Conservation (phyloP, 2,888 invertebrate genomes). For the Thymelicus sylvestris region DNA sequence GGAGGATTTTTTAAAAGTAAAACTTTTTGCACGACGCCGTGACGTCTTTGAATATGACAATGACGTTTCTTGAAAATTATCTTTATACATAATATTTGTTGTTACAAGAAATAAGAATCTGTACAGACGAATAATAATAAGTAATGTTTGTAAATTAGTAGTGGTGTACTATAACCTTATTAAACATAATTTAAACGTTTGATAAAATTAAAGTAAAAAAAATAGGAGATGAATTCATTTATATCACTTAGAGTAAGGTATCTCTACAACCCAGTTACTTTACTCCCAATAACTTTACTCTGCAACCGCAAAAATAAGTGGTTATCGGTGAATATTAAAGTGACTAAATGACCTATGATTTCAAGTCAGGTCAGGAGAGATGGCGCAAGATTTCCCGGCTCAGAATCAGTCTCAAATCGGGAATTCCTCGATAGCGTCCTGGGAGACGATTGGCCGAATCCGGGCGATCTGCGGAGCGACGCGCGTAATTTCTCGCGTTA, state of each 20-base stretch:
- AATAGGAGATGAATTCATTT: no score
- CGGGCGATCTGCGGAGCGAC: conserved; percentile 67
- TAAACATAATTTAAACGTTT: no score
- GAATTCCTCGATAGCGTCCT: conserved; percentile 42
- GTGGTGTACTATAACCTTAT: no score
- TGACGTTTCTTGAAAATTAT: not conserved
- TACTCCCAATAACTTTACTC: no score
- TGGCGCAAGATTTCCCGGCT: not conserved
- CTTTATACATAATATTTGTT: no score
- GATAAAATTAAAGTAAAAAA: no score
- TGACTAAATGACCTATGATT: not conserved
- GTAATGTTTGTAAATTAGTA: no score
- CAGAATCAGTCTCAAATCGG: conserved; percentile 19
- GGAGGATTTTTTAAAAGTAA: conserved; percentile 64
- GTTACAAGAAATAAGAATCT: no score
- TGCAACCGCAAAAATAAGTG: not conserved
- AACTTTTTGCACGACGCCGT: conserved; percentile 49
- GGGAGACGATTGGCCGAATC: conserved; percentile 76
- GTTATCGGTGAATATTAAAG: not conserved
- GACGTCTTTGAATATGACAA: not conserved
- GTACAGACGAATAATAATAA: no score
- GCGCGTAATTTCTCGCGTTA: conserved; percentile 76
- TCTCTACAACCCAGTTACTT: no score
- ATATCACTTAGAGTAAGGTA: no score
- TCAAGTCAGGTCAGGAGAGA: not conserved